Percentiles rank a stretch among this genome's conserved stretches.
These are phyloP conservation scores for Synanthedon tipuliformis DNA, from an alignment of 2,888 invertebrate species.

Conservation along the genomic window DNA sequence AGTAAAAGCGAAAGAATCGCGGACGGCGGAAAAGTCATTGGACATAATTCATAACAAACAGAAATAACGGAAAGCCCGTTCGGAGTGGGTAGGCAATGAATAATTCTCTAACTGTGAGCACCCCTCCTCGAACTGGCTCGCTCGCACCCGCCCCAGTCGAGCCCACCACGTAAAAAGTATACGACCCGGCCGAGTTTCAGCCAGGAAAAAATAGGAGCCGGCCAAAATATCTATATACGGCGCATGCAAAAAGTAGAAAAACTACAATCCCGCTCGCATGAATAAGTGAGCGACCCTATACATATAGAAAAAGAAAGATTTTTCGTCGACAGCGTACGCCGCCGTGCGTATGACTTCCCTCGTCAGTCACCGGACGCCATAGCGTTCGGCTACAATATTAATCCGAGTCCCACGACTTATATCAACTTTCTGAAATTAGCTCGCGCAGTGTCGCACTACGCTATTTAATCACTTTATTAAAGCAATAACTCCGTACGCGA, in stretches of 20 bases:
- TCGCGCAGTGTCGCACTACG: slow-evolving; percentile 34
- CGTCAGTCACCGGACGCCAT: too few species aligned
- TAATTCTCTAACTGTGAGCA: slow-evolving; percentile 69
- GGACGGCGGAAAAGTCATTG: slow-evolving; percentile 63
- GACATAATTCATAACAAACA: slow-evolving; percentile 70
- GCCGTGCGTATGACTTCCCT: too few species aligned
- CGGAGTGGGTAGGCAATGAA: slow-evolving; percentile 68
- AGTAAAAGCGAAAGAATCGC: slow-evolving; percentile 58
- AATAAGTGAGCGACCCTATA: slow-evolving; percentile 66
- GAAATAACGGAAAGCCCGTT: slow-evolving; percentile 67
- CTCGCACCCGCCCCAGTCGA: slow-evolving; percentile 19
- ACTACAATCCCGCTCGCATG: slow-evolving; percentile 64
- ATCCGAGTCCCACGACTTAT: background rate
- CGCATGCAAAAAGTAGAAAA: slow-evolving; percentile 55
- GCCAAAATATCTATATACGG: slow-evolving; percentile 67
- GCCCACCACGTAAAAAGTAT: slow-evolving; percentile 63
- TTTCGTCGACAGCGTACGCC: too few species aligned
- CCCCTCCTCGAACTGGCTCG: slow-evolving; percentile 36
- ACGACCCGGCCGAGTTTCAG: slow-evolving; percentile 64
- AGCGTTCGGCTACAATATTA: background rate
- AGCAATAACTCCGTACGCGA: slow-evolving; percentile 34
- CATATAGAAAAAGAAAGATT: slow-evolving; percentile 39
- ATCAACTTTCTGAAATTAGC: slow-evolving; percentile 47
- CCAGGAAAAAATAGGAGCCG: slow-evolving; percentile 63
- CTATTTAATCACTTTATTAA: slow-evolving; percentile 59